Evolutionary conservation across 2,888 invertebrate species (phyloP).

Genomic region (Malacosoma neustria): DNA sequence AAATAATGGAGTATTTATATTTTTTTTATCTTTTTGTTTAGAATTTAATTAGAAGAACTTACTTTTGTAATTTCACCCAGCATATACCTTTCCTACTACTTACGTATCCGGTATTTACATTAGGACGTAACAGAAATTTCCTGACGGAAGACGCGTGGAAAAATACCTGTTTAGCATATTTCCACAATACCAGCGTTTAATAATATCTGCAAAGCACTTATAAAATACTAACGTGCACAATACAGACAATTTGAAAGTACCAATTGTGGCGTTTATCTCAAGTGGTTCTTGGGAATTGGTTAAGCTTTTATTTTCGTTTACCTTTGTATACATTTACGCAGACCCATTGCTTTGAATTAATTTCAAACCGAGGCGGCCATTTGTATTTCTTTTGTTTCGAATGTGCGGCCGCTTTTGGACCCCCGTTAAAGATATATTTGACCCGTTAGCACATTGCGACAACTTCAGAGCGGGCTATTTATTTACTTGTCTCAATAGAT

Average conservation of each 20-base stretch:
- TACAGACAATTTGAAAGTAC: conserved; percentile 39
- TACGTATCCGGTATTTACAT: no score
- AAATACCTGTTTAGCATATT: no score
- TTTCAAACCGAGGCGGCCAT: conserved; percentile 55
- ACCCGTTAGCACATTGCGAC: conserved; percentile 60
- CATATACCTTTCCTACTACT: no score
- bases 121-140: no score
- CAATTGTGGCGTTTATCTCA: conserved; percentile 48
- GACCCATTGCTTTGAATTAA: conserved; percentile 63
- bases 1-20: no score
- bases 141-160: no score
- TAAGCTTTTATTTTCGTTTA: conserved; percentile 52
- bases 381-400: conserved; percentile 62
- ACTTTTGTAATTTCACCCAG: no score
- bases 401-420: conserved; percentile 44
- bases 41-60: no score
- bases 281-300: conserved; percentile 51
- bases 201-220: no score
- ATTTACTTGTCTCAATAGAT: conserved; percentile 59
- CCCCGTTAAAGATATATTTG: conserved; percentile 57
- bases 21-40: no score
- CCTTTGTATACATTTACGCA: conserved; percentile 60
- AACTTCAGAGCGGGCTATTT: conserved; percentile 59
- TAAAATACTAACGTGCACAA: no score
- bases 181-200: no score